A percentile compares a stretch with the other conserved stretches of the same genome.
Conservation (phyloP, 2,888 invertebrate species). For the Hypercompe scribonia region DNA sequence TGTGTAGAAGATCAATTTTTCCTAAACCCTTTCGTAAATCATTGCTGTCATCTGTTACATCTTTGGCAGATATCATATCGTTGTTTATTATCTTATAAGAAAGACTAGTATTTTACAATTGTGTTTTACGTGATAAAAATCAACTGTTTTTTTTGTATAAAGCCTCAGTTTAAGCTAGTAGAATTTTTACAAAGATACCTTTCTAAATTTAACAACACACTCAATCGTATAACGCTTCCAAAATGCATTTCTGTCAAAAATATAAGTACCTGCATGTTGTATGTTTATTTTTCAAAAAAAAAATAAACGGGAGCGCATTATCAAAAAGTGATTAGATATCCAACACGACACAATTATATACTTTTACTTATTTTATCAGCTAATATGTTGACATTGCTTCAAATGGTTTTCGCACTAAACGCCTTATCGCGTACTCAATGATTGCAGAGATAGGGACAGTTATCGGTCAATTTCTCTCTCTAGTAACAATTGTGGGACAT, state of each 20-base stretch:
- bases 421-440: slow-evolving; percentile 35
- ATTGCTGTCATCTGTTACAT: too few species aligned
- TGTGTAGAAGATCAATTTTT: too few species aligned
- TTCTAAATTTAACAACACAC: too few species aligned
- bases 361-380: slow-evolving; percentile 21
- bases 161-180: too few species aligned
- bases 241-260: neutral
- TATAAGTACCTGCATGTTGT: neutral
- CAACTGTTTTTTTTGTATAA: too few species aligned
- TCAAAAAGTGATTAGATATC: slow-evolving; percentile 44
- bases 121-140: too few species aligned
- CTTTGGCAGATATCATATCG: too few species aligned
- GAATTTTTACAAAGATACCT: too few species aligned
- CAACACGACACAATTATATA: slow-evolving; percentile 33
- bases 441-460: slow-evolving; percentile 44
- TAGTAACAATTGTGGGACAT: slow-evolving; percentile 1
- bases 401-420: slow-evolving; percentile 38
- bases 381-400: slow-evolving; percentile 48
- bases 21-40: too few species aligned
- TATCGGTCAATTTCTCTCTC: slow-evolving; percentile 51
- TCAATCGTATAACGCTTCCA: too few species aligned
- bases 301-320: slow-evolving; percentile 31
- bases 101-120: too few species aligned
- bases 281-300: slow-evolving; percentile 1
- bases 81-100: too few species aligned